Evolutionary conservation across 2,797 vertebrate genomes (phyloP).

Genomic region (Chlorospingus flavigularis): DNA sequence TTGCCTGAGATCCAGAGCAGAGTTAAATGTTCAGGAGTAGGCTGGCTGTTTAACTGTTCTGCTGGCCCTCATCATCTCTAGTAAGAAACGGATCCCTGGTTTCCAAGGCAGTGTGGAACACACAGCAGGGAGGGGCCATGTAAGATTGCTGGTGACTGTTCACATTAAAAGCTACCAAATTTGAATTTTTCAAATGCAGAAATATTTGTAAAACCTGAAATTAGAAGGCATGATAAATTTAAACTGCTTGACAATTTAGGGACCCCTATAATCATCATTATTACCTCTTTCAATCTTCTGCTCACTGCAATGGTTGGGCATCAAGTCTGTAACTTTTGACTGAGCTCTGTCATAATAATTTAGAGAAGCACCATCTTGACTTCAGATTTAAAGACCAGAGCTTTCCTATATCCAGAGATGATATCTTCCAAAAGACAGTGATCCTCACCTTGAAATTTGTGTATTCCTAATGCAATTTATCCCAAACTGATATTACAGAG

Average conservation of each 20-base stretch:
- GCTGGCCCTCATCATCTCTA: not conserved
- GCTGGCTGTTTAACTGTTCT: not conserved
- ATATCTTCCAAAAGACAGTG: not conserved
- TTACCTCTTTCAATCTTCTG: not conserved
- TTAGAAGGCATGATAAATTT: not conserved
- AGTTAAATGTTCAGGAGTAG: not conserved
- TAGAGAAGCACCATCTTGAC: not conserved
- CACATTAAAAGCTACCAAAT: not conserved
- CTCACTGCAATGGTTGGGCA: not conserved
- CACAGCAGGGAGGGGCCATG: not conserved
- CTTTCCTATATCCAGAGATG: not conserved
- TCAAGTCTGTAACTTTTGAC: not conserved
- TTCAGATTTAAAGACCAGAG: not conserved
- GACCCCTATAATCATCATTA: rapidly evolving
- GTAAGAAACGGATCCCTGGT: not conserved
- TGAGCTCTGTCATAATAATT: not conserved
- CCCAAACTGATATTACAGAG: not conserved
- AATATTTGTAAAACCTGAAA: not conserved
- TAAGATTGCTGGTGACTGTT: not conserved
- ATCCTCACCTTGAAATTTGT: not conserved
- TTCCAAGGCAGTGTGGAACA: not conserved
- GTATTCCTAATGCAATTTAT: not conserved
- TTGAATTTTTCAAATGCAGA: not conserved
- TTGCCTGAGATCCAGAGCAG: not conserved
- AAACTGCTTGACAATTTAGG: not conserved